These are phyloP conservation scores for Metalampra italica DNA, from an alignment of 2,888 invertebrate species.

Conservation along the genomic window DNA sequence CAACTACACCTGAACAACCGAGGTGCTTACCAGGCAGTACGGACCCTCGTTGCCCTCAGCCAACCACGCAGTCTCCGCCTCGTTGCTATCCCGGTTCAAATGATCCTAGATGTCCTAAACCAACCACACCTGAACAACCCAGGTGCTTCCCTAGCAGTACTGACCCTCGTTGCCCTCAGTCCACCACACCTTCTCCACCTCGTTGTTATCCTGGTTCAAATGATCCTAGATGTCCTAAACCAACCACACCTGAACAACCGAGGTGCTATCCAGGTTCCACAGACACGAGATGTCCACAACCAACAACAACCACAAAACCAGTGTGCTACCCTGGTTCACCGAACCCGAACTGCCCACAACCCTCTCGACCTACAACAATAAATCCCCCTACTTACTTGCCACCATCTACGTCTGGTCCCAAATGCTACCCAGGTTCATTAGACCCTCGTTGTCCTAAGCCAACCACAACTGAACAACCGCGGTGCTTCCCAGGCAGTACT, in stretches of 20 bases:
- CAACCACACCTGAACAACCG: constrained; percentile 28
- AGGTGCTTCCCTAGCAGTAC: constrained; percentile 18
- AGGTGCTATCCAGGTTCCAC: constrained; percentile 22
- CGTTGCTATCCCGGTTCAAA: constrained; percentile 28
- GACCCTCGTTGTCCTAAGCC: constrained; percentile 36
- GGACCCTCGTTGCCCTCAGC: constrained; percentile 38
- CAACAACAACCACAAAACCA: constrained; percentile 17
- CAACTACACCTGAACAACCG: constrained; percentile 28
- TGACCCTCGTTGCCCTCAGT: constrained; percentile 36
- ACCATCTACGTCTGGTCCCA: constrained; percentile 28
- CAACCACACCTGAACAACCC: constrained; percentile 21
- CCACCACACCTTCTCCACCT: constrained; percentile 15
- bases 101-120: constrained; percentile 32
- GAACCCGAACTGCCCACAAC: constrained; percentile 40
- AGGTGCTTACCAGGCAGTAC: constrained; percentile 28
- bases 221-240: constrained; percentile 37
- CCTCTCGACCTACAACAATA: constrained; percentile 18
- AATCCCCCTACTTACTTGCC: constrained; percentile 20
- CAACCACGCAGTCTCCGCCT: constrained; percentile 31
- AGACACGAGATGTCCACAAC: constrained; percentile 30
- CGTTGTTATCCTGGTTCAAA: constrained; percentile 40
- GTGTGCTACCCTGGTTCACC: constrained; percentile 27
- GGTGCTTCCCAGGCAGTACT: constrained; percentile 30
- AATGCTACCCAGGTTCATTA: constrained; percentile 33
- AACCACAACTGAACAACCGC: constrained; percentile 17